Evolutionary conservation across 30 jellyfish, hydroid and myxozoan genomes (phyloP).

Genomic region (Morbakka virulenta): DNA sequence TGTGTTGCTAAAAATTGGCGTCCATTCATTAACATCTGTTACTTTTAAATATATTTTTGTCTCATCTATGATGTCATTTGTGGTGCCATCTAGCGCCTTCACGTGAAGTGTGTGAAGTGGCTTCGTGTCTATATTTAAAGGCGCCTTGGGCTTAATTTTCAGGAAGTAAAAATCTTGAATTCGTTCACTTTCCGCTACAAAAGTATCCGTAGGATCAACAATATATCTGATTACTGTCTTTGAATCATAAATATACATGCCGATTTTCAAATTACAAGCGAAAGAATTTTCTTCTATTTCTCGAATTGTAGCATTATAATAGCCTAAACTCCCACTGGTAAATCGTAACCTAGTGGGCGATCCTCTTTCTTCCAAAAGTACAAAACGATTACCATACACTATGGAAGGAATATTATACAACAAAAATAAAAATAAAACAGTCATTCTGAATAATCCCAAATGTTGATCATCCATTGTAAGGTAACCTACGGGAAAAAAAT

Average conservation of each 20-base stretch:
- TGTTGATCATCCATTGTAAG: no score
- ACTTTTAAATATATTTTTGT: constrained; percentile 54
- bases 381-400: constrained; percentile 21
- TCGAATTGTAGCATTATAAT: constrained; percentile 42
- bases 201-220: constrained; percentile 22
- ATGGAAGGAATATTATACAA: no score
- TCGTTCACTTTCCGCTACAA: constrained; percentile 35
- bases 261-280: constrained; percentile 68
- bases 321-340: constrained; percentile 72
- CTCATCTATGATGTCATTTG: constrained; percentile 47
- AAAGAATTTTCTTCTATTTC: not conserved
- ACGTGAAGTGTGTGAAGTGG: constrained; percentile 18
- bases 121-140: constrained; percentile 23
- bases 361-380: constrained; percentile 65
- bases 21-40: constrained; percentile 26
- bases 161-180: constrained; percentile 55
- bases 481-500: no score
- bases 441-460: no score
- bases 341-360: constrained; percentile 60
- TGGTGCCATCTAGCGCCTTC: constrained; percentile 41
- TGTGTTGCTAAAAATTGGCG: constrained; percentile 31
- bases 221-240: constrained; percentile 31
- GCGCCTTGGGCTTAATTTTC: constrained; percentile 31
- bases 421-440: no score
- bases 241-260: constrained; percentile 57